Percentiles rank a stretch among this genome's conserved stretches.
Evolutionary conservation across 2,797 vertebrate species (phyloP).

Genomic region (Nasua narica): DNA sequence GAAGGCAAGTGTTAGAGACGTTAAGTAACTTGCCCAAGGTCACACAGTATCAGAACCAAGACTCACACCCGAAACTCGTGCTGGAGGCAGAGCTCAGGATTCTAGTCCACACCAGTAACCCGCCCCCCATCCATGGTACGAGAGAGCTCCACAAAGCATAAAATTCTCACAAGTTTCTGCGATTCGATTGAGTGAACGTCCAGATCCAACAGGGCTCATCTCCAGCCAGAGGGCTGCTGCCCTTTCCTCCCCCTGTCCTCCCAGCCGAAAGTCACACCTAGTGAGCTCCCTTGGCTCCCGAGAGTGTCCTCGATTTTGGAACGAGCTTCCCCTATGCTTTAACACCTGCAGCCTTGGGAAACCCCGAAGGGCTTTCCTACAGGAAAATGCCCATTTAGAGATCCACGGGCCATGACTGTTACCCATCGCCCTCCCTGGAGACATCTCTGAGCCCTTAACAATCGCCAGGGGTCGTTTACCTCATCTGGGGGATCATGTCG

Average conservation of each 20-base stretch:
- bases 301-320: neutral
- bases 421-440: rapidly evolving
- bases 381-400: neutral
- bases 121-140: neutral
- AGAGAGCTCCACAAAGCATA: neutral
- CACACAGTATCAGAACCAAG: neutral
- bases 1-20: neutral
- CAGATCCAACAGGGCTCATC: neutral
- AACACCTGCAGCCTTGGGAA: neutral
- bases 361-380: neutral
- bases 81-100: rapidly evolving
- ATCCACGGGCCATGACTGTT: neutral
- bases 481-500: no score
- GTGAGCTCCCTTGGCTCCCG: neutral
- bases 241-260: neutral
- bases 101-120: neutral
- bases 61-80: neutral
- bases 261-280: neutral
- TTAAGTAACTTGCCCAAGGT: neutral
- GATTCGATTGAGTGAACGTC: rapidly evolving
- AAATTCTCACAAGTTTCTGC: neutral
- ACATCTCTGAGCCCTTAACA: rapidly evolving
- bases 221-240: neutral
- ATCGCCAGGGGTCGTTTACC: neutral
- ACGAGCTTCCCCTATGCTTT: neutral